A percentile compares a stretch with the other conserved stretches of the same genome.
Evolutionary conservation across 2,797 vertebrate species (phyloP).

Genomic region (Notolepis coatsorum): DNA sequence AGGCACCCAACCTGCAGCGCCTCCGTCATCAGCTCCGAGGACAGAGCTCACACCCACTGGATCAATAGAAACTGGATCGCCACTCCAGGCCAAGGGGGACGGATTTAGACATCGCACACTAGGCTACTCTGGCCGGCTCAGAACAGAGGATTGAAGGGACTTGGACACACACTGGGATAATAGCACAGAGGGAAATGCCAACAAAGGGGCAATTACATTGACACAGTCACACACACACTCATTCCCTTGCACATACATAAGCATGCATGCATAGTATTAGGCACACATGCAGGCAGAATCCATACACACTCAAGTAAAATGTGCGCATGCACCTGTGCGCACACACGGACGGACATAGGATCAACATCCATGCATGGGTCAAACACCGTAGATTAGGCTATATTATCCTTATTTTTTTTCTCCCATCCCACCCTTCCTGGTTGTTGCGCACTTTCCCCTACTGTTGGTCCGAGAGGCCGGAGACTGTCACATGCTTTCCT

Average conservation of each 20-base stretch:
- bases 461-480: too few relatives aligned
- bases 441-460: too few relatives aligned
- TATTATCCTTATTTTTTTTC: too few relatives aligned
- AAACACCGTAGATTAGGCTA: too few relatives aligned
- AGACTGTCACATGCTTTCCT: too few relatives aligned
- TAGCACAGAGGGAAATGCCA: conserved; percentile 1
- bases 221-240: conserved; percentile 6
- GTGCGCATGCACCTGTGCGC: too few relatives aligned
- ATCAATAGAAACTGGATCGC: conserved; percentile 65
- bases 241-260: not conserved
- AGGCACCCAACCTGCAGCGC: conserved; percentile 25
- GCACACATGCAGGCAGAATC: not conserved
- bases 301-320: not conserved
- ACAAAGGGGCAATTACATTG: conserved; percentile 27
- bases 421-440: too few relatives aligned
- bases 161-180: conserved; percentile 1
- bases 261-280: not conserved
- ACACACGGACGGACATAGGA: not conserved
- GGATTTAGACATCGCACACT: conserved; percentile 13
- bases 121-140: not conserved
- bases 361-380: not conserved
- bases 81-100: not conserved
- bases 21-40: conserved; percentile 15
- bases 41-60: conserved; percentile 34
- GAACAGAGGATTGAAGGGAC: conserved; percentile 1